Evolutionary conservation across 2,888 invertebrate species (phyloP).

Genomic region (Polydrusus cervinus): DNA sequence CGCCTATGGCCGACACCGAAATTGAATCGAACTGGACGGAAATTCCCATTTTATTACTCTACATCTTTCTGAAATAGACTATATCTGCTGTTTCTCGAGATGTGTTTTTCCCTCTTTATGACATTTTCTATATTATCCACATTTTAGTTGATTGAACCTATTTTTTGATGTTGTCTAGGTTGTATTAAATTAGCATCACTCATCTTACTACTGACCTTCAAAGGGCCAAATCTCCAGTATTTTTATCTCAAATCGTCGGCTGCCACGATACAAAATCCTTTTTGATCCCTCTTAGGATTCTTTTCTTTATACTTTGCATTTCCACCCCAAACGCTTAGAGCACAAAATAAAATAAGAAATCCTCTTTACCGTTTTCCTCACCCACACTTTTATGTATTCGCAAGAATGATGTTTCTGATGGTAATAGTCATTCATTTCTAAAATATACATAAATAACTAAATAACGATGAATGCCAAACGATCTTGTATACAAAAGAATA

Average conservation of each 20-base stretch:
- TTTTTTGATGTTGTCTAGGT: background rate
- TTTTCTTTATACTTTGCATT: conserved; percentile 19
- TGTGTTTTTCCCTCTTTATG: no score
- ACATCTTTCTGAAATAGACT: no score
- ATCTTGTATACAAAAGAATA: background rate
- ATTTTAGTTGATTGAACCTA: no score
- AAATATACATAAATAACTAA: conserved; percentile 7
- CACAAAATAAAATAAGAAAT: conserved; percentile 29
- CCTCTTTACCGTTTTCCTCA: conserved; percentile 25
- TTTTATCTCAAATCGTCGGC: conserved; percentile 15
- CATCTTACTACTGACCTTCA: background rate
- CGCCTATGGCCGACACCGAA: no score
- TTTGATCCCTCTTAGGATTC: conserved; percentile 12
- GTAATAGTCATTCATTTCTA: conserved; percentile 2
- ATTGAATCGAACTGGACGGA: no score
- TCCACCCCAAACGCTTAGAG: conserved; percentile 16
- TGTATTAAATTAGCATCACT: background rate
- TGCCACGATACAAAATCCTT: conserved; percentile 10
- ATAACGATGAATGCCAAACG: conserved; percentile 2
- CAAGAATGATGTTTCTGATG: conserved; percentile 11
- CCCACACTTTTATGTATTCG: conserved; percentile 21
- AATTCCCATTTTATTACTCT: no score
- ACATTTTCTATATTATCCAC: no score
- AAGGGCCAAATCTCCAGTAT: conserved; percentile 8
- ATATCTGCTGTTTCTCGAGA: no score